A percentile compares a stretch with the other conserved stretches of the same genome.
phyloP scores from a whole-genome alignment of 2,888 invertebrate species.

The Orchestes rusci region DNA sequence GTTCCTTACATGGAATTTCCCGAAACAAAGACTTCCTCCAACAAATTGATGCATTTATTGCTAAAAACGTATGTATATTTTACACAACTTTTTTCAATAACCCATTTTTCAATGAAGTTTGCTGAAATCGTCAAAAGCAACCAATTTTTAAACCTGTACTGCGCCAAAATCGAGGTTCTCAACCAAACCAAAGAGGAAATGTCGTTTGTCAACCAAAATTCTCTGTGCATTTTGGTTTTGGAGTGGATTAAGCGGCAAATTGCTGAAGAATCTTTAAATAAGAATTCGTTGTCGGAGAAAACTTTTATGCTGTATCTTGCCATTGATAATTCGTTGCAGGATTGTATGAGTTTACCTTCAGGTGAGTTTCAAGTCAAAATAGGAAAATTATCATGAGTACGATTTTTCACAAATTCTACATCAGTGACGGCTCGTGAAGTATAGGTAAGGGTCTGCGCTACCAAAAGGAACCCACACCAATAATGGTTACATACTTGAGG shows the following conservation, averaged over 20 bases:
- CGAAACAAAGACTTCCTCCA: conserved; percentile 53
- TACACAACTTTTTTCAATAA: background rate
- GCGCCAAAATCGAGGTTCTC: conserved; percentile 65
- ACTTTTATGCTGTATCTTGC: conserved; percentile 70
- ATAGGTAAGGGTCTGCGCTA: too few relatives aligned
- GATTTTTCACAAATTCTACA: too few relatives aligned
- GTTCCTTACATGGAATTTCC: conserved; percentile 56
- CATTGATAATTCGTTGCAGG: conserved; percentile 66
- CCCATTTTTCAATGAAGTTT: conserved; percentile 46
- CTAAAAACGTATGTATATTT: conserved; percentile 51
- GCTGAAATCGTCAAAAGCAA: conserved; percentile 56
- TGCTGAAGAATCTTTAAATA: conserved; percentile 38
- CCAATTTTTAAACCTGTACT: conserved; percentile 57
- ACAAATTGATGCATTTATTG: conserved; percentile 64
- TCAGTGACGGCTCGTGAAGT: too few relatives aligned
- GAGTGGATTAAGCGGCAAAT: conserved; percentile 54
- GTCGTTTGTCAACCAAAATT: conserved; percentile 50
- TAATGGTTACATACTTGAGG: too few relatives aligned
- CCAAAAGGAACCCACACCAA: too few relatives aligned
- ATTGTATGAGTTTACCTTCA: conserved; percentile 67
- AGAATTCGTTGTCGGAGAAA: conserved; percentile 51
- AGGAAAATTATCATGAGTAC: too few relatives aligned
- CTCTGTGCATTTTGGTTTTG: conserved; percentile 55
- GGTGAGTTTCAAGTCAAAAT: too few relatives aligned
- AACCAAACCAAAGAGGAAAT: conserved; percentile 65